phyloP scores from a whole-genome alignment of 2,888 invertebrate species.

The Erebia epiphron region DNA sequence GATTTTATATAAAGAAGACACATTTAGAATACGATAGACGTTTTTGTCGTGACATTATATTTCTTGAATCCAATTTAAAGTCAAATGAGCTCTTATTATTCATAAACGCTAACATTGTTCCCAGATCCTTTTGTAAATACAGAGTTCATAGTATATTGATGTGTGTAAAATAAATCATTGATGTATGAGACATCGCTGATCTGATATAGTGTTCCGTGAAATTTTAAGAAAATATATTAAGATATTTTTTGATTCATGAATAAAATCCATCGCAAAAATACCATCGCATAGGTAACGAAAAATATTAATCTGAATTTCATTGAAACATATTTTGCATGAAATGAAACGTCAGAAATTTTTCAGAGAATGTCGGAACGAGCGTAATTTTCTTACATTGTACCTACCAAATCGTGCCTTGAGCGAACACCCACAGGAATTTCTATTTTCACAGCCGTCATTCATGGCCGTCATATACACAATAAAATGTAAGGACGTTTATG shows the following conservation, averaged over 20 bases:
- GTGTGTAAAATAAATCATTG: no score
- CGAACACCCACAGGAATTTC: slow-evolving; percentile 30
- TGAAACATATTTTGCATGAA: slow-evolving; percentile 3
- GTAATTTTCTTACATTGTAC: slow-evolving; percentile 26
- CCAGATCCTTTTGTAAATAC: no score
- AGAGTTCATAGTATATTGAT: no score
- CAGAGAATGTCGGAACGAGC: slow-evolving; percentile 14
- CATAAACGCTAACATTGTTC: no score
- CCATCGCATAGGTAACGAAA: neutral
- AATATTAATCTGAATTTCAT: slow-evolving; percentile 1
- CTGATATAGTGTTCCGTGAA: no score
- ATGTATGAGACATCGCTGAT: no score
- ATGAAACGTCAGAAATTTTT: slow-evolving; percentile 15
- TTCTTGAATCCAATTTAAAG: no score
- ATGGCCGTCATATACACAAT: slow-evolving; percentile 25
- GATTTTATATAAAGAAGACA: no score
- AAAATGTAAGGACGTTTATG: slow-evolving; percentile 29
- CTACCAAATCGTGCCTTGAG: slow-evolving; percentile 24
- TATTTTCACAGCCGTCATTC: slow-evolving; percentile 29
- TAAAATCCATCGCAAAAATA: neutral
- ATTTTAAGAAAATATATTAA: no score
- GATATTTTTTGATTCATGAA: neutral
- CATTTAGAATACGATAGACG: no score
- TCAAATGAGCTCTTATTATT: no score
- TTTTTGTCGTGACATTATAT: no score